Evolutionary conservation across 2,888 invertebrate species (phyloP), one percentile per base, ranked within the genome.

Genomic region (Sphinx pinastri): DNA sequence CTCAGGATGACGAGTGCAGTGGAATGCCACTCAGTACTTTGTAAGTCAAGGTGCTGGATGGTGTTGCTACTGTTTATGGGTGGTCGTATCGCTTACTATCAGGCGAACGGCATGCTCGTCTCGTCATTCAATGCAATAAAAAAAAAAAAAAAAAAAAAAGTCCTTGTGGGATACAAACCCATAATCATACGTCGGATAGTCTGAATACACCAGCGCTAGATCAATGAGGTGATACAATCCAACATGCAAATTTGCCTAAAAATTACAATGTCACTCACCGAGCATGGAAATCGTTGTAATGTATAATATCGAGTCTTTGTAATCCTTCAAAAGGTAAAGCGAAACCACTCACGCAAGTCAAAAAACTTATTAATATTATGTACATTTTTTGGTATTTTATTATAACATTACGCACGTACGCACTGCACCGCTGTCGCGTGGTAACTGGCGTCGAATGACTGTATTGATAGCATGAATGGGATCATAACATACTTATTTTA

Each of bases 231-330:
- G n/a, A n/a, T n/a, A n/a, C n/a, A n/a, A n/a, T n/a, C n/a, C n/a
- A n/a, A n/a, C n/a, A n/a, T n/a, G 38, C 57, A 58, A 55, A 25
- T 51, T 25, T 67, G 16, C 16, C 55, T 6, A 66, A 70, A 67
- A 55, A 71, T 38, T 31, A 67, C 58, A 72, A 59, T 71, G 71
- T 51, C n/a, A 81, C 91, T 84, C 83, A 95, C 95, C 95, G 92
- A 13, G 95, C 94, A 77, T 95, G 95, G 79, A 95, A 95, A 86
- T 95, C 95, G 76, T 95, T 95, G 68, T 94, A 92, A 78, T 95
- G 95, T 68, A 95, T 89, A 68, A 96, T 92, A 75, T 95, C 94
- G 72, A 96, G 81, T 73, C 92, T 90, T 74, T 94, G 95, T 49
- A 94, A 77, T 76, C 94, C 93, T 75, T 90, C 89, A 68, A 85